Base-by-base conservation (phyloP, 2,113 vertebrate genomes). In the Brachyistius frenatus region DNA sequence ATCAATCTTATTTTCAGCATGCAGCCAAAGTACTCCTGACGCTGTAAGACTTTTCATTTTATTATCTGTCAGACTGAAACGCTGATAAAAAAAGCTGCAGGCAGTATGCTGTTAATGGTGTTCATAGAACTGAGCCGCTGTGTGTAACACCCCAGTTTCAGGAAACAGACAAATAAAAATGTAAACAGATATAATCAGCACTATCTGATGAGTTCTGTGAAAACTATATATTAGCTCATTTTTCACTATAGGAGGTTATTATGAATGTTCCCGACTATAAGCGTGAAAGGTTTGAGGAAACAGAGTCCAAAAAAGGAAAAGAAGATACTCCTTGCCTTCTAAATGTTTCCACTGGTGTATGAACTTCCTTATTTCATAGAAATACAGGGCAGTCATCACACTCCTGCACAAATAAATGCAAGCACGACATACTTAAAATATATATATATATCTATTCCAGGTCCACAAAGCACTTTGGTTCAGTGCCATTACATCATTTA, bases 61-160 rank as follows among this genome's bases (percentile, higher is more conserved):
- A 75, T 84, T 84, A 88, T 85, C 86, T 86, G 63, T 71, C 63
- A 74, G 53, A 77, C 50, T 76, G 77, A 91, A 81, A 57, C 33
- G 52, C 61, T 15, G 50, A 71, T 70, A 76, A 85, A 84, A 85
- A 84, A 76, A 60, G 37, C 71, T 52, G 7, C 32, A 76, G 73
- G 69, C 64, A 58, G 46, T 49, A 31, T 41, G 5, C 64, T 36
- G 56, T 44, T 78, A 83, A 80, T 58, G 60, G 39, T 36, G 47
- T n/a, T 76, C 44, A 66, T 36, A 46, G 47, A 23, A 23, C 23
- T 1, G 31, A 10, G 5, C n/a, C 35, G 14, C 65, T 41, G 23
- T n/a, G 13, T n/a, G 31, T 33, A 56, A 66, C 55, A 13, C 30
- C 39, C 5, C 31, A 10, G 6, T 55, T 6, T 58, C 41, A 65